Percentiles rank a stretch among this genome's conserved stretches.
These are phyloP conservation scores for Thereva nobilitata DNA, from an alignment of 2,888 invertebrate genomes.

Conservation along the genomic window DNA sequence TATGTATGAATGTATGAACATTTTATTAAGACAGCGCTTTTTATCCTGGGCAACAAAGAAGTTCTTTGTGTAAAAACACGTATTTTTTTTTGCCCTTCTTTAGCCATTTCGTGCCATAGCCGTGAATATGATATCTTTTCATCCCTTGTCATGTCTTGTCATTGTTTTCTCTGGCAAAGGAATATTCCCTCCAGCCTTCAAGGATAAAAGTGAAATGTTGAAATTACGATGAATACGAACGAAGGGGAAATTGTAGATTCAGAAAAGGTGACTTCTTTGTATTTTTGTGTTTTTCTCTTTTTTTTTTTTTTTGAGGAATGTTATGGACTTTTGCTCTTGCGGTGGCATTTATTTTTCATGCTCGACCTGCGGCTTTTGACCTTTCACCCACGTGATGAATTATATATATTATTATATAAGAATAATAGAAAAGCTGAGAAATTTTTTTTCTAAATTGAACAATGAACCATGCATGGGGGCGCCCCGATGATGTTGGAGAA, in stretches of 20 bases:
- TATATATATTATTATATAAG: too few species aligned
- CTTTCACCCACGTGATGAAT: too few species aligned
- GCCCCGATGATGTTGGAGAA: too few species aligned
- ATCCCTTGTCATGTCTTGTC: conserved; percentile 23
- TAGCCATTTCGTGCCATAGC: conserved; percentile 15
- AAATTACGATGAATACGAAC: conserved; percentile 29
- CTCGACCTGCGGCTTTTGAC: too few species aligned
- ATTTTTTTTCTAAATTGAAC: too few species aligned
- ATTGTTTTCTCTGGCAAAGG: conserved; percentile 21
- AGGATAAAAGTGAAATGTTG: conserved; percentile 23
- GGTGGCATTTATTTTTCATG: too few species aligned
- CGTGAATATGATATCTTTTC: conserved; percentile 28
- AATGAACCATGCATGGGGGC: too few species aligned
- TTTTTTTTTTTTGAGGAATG: too few species aligned
- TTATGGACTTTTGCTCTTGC: too few species aligned
- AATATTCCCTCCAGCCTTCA: neutral
- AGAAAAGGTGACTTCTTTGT: conserved; percentile 1
- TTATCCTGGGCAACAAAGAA: neutral
- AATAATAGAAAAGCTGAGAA: too few species aligned
- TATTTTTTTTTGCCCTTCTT: conserved; percentile 6
- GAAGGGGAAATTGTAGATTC: neutral
- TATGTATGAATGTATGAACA: neutral
- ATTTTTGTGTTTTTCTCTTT: conserved; percentile 11
- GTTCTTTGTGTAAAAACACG: conserved; percentile 4
- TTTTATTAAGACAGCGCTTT: conserved; percentile 23